Conservation (phyloP, 2,888 invertebrate species). For the Bedellia somnulentella region DNA sequence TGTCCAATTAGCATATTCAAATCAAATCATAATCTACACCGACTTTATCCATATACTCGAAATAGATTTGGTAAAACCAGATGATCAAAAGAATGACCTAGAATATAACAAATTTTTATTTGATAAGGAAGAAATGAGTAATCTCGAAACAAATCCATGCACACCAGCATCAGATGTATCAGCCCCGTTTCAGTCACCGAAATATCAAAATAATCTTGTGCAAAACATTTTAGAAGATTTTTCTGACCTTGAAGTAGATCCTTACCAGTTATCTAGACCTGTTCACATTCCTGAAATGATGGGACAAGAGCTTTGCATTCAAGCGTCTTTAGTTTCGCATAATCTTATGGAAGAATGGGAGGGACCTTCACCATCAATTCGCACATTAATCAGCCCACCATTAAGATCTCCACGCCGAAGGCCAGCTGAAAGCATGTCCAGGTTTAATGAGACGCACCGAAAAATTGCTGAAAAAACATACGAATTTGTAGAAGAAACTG, state of each 20-base stretch:
- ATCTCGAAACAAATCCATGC: constrained; percentile 31
- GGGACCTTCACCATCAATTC: constrained; percentile 45
- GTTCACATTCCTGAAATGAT: constrained; percentile 45
- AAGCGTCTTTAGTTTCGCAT: constrained; percentile 46
- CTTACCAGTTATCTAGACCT: constrained; percentile 38
- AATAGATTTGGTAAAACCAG: constrained; percentile 53
- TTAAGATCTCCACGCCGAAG: constrained; percentile 43
- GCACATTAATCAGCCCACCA: constrained; percentile 50
- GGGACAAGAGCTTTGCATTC: constrained; percentile 49
- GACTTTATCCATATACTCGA: constrained; percentile 83
- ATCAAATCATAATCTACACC: constrained; percentile 80
- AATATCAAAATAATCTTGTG: constrained; percentile 57
- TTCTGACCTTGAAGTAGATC: constrained; percentile 63
- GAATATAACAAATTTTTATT: constrained; percentile 30
- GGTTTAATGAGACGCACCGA: constrained; percentile 54
- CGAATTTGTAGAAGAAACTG: constrained; percentile 82
- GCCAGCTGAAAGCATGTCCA: constrained; percentile 53
- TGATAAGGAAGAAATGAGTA: constrained; percentile 35
- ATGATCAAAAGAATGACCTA: constrained; percentile 24
- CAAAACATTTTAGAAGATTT: constrained; percentile 66
- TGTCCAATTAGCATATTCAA: constrained; percentile 69
- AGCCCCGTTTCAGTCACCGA: constrained; percentile 48
- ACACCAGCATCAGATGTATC: constrained; percentile 42
- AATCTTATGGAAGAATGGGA: constrained; percentile 57
- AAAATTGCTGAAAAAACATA: constrained; percentile 74